phyloP scores from a whole-genome alignment of 2,888 invertebrate genomes.

The Steromphala cineraria region DNA sequence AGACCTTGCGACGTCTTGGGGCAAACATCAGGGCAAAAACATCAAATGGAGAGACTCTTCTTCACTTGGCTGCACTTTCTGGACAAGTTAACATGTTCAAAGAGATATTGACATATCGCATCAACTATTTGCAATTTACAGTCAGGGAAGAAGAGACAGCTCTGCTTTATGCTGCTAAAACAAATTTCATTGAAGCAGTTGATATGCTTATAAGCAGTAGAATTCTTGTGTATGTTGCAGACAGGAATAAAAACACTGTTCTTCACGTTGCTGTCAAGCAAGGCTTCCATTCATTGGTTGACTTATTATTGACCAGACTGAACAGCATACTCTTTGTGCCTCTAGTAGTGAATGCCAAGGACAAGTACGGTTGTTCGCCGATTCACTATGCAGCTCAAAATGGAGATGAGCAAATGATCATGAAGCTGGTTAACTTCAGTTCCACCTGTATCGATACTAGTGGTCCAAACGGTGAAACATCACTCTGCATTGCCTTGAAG shows the following conservation, averaged over 20 bases:
- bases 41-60: not conserved
- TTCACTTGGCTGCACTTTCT: not conserved
- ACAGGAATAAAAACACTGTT: not conserved
- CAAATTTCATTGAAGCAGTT: not conserved
- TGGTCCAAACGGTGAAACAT: not conserved
- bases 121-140: not conserved
- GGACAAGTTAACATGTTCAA: not conserved
- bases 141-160: not conserved
- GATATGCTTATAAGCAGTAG: not conserved
- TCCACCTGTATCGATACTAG: not conserved
- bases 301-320: not conserved
- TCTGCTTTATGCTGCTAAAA: not conserved
- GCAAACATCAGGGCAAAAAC: no score
- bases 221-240: not conserved
- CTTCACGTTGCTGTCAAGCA: not conserved
- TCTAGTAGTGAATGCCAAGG: not conserved
- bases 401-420: not conserved
- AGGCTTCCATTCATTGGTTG: not conserved
- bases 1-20: not conserved
- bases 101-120: no score
- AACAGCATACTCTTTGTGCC: not conserved
- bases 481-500: not conserved
- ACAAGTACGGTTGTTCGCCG: not conserved
- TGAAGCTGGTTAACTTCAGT: not conserved
- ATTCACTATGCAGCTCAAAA: not conserved